Conservation (phyloP, 2,888 invertebrate genomes). For the Agonopterix heracliana region DNA sequence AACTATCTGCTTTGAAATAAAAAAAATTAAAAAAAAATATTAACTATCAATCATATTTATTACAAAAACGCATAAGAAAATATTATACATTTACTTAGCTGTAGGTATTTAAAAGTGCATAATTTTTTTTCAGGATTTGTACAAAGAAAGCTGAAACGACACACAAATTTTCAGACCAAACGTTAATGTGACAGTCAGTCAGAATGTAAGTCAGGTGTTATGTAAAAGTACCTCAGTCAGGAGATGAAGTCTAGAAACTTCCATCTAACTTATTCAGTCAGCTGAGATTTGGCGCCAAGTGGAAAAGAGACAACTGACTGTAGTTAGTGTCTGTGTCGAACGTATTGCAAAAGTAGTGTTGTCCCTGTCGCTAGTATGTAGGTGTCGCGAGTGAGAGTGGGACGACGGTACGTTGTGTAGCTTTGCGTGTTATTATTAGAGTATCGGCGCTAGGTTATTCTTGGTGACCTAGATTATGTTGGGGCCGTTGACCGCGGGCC, state of each 20-base stretch:
- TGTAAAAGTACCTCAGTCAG: slow-evolving; percentile 27
- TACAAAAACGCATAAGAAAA: no score
- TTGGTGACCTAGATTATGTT: slow-evolving; percentile 72
- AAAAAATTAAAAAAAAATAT: no score
- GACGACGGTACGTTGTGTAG: slow-evolving; percentile 60
- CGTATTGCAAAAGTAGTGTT: slow-evolving; percentile 53
- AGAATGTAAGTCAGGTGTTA: slow-evolving; percentile 32
- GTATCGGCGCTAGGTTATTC: slow-evolving; percentile 76
- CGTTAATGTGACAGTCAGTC: slow-evolving; percentile 13
- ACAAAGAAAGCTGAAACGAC: no score
- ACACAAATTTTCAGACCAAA: slow-evolving; percentile 19
- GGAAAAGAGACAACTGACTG: slow-evolving; percentile 55
- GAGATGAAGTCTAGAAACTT: slow-evolving; percentile 36
- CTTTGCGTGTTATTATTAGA: slow-evolving; percentile 68
- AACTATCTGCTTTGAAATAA: no score
- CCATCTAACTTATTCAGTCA: slow-evolving; percentile 35
- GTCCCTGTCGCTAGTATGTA: slow-evolving; percentile 43
- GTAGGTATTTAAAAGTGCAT: no score
- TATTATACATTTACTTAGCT: no score
- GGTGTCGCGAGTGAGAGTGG: slow-evolving; percentile 54
- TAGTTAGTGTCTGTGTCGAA: slow-evolving; percentile 41
- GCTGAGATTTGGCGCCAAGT: slow-evolving; percentile 32
- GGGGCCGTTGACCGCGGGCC: slow-evolving; percentile 76
- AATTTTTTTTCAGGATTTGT: no score
- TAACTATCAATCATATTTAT: no score